phyloP scores from a whole-genome alignment of 2,113 vertebrate species.

The Bufo gargarizans region DNA sequence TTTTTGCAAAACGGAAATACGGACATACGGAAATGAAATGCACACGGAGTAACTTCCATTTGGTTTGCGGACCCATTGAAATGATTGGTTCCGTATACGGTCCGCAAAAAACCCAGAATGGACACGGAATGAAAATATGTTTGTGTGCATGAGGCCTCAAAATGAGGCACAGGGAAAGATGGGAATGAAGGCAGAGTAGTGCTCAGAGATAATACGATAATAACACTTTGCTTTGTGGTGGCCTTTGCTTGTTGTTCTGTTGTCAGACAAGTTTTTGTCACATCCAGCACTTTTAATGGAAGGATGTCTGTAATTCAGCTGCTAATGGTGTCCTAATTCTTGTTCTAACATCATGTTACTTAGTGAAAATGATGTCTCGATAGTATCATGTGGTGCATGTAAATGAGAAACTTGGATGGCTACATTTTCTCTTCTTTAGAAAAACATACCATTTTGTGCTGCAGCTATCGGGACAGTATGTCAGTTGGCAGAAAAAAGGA shows the following conservation, averaged over 20 bases:
- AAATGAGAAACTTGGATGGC: not conserved
- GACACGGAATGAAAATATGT: no score
- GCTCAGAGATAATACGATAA: not conserved
- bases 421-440: not conserved
- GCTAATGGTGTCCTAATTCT: not conserved
- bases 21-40: no score
- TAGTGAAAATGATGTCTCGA: not conserved
- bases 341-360: not conserved
- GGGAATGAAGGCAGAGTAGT: not conserved
- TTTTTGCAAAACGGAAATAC: no score
- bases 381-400: not conserved
- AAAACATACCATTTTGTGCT: not conserved
- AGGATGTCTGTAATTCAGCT: not conserved
- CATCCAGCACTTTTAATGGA: not conserved
- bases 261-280: not conserved
- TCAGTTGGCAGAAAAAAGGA: no score
- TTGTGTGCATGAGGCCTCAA: not conserved
- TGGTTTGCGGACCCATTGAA: no score
- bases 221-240: not conserved
- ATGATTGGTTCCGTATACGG: no score
- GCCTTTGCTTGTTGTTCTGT: not conserved
- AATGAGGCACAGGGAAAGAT: not conserved
- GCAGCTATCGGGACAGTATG: not conserved
- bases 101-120: no score
- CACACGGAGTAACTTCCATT: no score